phyloP scores from a whole-genome alignment of 2,113 vertebrate genomes.

The Chrysochloris asiatica region DNA sequence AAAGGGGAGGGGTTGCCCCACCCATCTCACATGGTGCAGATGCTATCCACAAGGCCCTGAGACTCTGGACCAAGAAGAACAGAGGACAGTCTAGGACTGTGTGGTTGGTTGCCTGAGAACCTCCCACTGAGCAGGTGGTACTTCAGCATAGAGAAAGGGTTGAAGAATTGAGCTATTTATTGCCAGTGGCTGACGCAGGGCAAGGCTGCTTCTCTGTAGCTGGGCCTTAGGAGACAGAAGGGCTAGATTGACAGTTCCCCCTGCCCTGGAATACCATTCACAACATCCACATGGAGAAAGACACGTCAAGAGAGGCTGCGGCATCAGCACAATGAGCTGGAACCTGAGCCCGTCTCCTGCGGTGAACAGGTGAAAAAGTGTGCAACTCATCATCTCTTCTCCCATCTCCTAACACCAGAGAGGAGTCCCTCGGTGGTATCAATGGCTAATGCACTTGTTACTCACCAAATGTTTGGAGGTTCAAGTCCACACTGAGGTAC shows the following conservation, averaged over 20 bases:
- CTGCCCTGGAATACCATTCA: neutral
- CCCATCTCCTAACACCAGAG: neutral
- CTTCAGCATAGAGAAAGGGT: neutral
- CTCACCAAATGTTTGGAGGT: too few species aligned
- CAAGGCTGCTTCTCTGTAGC: neutral
- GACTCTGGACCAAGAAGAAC: neutral
- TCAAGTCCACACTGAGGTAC: neutral
- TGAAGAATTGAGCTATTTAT: too few species aligned
- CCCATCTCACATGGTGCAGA: neutral
- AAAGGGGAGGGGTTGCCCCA: too few species aligned
- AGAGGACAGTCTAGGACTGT: neutral
- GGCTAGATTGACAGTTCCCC: neutral
- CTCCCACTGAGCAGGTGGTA: neutral
- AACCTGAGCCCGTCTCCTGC: neutral
- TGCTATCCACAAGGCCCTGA: fast-evolving
- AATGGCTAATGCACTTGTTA: neutral
- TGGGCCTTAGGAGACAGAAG: neutral
- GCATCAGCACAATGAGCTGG: neutral
- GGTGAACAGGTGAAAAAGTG: fast-evolving
- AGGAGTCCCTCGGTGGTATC: neutral
- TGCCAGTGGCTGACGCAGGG: neutral
- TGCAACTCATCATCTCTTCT: neutral
- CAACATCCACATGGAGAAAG: neutral
- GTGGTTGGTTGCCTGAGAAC: neutral
- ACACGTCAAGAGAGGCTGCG: neutral